Evolutionary conservation across 2,113 vertebrate species (phyloP), one percentile per base, ranked within the genome.

Genomic region (Burhinus bistriatus): DNA sequence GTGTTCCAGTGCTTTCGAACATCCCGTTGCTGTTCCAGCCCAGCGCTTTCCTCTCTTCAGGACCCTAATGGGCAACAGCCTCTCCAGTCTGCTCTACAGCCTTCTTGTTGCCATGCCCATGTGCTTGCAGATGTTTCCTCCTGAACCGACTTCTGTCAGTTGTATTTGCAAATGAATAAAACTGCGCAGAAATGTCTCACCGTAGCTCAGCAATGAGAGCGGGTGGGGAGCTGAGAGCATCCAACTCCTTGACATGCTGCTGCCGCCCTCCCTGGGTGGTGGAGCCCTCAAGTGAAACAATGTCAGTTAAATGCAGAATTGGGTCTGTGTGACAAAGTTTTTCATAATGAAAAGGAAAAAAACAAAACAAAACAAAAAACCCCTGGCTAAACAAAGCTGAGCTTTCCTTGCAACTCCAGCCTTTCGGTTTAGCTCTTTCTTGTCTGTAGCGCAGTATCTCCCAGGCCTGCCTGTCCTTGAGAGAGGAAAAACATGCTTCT

Each of bases 41-140:
- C 12, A 5, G 22, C 49, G 9, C 51, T 40, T 51, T 19, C 58
- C 64, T 45, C 4, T 54, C 83, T n/a, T 45, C 2, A 9, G 65
- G 15, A 44, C 10, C 30, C 23, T 1, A 0, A 0, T 4, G 20
- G 11, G 38, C 49, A 49, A 23, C 20, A 19, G 19, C 8, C 2
- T 0, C n/a, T 47, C n/a, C 13, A 17, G 22, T 52, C 73, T 78
- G 51, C 69, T n/a, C 68, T 29, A 16, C 52, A n/a, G 57, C 64
- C 73, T 20, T 26, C 49, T 68, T 15, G 15, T 25, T 81, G 85
- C 42, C 12, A 0, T 69, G 57, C 27, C 45, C 14, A 0, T 0
- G 6, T n/a, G 9, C 30, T 51, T 92, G 81, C 81, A 75, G 85
- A 22, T 4, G 7, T 59, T 89, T 89, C 62, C 85, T 90, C 52